A percentile compares a stretch with the other conserved stretches of the same genome.
Evolutionary conservation across 2,888 invertebrate genomes (phyloP).

Genomic region (Argyresthia goedartella): DNA sequence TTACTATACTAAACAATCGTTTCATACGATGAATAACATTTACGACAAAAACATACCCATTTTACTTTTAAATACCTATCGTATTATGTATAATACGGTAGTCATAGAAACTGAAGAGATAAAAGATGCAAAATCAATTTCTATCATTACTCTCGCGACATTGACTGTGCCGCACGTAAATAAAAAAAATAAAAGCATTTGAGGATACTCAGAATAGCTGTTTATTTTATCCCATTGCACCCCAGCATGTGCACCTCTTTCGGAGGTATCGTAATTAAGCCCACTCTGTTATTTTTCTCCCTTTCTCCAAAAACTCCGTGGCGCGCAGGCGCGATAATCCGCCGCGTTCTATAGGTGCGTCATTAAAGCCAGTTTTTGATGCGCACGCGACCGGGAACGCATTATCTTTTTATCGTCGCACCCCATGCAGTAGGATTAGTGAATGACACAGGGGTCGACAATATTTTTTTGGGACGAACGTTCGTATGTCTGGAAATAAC

Average conservation of each 20-base stretch:
- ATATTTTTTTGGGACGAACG: slow-evolving; percentile 9
- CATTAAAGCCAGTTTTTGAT: slow-evolving; percentile 55
- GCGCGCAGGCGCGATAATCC: slow-evolving; percentile 67
- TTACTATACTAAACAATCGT: no score
- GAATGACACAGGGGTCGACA: slow-evolving; percentile 30
- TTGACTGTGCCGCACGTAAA: slow-evolving; percentile 48
- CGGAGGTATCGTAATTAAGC: slow-evolving; percentile 42
- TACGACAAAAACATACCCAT: background rate
- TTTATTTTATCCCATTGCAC: background rate
- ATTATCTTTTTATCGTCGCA: slow-evolving; percentile 70
- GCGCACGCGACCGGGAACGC: slow-evolving; percentile 60
- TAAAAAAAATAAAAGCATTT: slow-evolving; percentile 51
- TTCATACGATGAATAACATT: no score
- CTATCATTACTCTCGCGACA: slow-evolving; percentile 50
- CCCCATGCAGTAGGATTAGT: slow-evolving; percentile 58
- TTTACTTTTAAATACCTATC: background rate
- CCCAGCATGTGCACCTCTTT: background rate
- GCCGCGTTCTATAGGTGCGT: slow-evolving; percentile 52
- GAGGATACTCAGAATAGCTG: background rate
- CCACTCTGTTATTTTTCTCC: slow-evolving; percentile 48
- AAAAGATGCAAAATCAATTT: background rate
- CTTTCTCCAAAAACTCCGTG: slow-evolving; percentile 4
- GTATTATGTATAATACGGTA: no score
- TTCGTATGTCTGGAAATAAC: no score
- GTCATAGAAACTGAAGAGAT: no score